A percentile compares a stretch with the other conserved stretches of the same genome.
Evolutionary conservation across 2,113 vertebrate species (phyloP).

Genomic region (Apus apus): DNA sequence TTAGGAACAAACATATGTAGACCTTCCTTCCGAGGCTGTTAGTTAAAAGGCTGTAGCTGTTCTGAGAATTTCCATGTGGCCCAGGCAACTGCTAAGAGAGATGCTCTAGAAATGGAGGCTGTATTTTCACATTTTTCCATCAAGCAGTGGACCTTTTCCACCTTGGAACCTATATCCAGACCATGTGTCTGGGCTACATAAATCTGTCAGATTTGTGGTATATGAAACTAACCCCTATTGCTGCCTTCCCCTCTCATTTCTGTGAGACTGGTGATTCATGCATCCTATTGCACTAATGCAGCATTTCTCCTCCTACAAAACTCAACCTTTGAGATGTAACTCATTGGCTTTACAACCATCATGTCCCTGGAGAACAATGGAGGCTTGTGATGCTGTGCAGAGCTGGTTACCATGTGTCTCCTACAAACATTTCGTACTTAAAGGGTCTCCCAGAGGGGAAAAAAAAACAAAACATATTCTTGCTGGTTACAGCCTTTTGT

Average conservation of each 20-base stretch:
- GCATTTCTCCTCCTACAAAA: neutral
- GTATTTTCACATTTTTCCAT: neutral
- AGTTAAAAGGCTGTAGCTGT: slow-evolving; percentile 19
- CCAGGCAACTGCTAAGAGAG: neutral
- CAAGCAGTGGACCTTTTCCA: neutral
- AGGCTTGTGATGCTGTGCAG: neutral
- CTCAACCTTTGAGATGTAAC: neutral
- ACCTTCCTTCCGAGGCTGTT: neutral
- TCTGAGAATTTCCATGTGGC: neutral
- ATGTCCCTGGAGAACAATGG: neutral
- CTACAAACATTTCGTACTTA: neutral
- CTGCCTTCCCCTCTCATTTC: neutral
- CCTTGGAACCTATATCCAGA: neutral
- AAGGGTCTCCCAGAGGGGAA: neutral
- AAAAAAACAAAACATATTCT: neutral
- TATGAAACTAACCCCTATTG: neutral
- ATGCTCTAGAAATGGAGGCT: neutral
- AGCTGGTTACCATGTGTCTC: neutral
- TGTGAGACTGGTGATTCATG: neutral
- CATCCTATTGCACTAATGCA: neutral
- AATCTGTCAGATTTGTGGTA: neutral
- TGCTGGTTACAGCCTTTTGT: slow-evolving; percentile 24
- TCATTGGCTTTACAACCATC: neutral
- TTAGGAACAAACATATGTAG: neutral
- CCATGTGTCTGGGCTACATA: neutral